Evolutionary conservation across 2,888 invertebrate species (phyloP), one percentile per base, ranked within the genome.

Genomic region (Lasioglossum leucozonium): DNA sequence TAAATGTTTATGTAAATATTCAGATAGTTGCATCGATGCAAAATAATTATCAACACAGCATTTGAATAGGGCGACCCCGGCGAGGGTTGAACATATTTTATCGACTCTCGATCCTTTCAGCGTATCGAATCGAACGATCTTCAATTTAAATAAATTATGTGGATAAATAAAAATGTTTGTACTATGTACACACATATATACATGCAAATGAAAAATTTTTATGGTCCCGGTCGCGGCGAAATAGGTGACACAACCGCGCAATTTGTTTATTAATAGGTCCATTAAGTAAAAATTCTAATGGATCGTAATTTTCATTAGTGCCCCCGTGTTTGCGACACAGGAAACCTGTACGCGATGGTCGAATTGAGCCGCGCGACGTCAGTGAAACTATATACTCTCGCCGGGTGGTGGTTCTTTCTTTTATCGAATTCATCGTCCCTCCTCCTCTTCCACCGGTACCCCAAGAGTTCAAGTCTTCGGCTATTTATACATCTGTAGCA

Each of bases 1-100:
- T 51, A 51, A 51, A 51, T 55, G 55, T n/a, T 55, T 55, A 55
- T 55, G n/a, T n/a, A 55, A 55, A 55, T 55, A 55, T 55, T 55
- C n/a, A 55, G n/a, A n/a, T 55, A 55, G 11, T 55, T n/a, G 10
- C 10, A 11, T 1, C 55, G 11, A 55, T 55, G 55, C 55, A 11
- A n/a, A 11, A n/a, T 55, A 55, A 55, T 55, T 55, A 55, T 55
- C n/a, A n/a, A 55, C 55, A n/a, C 11, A 55, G n/a, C n/a, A 55
- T 55, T n/a, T 55, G 55, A 55, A 55, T 55, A 55, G 0, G 4
- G 1, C 55, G 55, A 55, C n/a, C 11, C 55, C 55, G 22, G 8
- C 3, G 11, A 55, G 4, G 55, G 1, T 62, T 30, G 62, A 62
- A 16, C 13, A 62, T 62, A 5, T 30, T 26, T 62, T 30, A 62